Evolutionary conservation across 1,140 invertebrate species (phyloP), one percentile per base, ranked within the genome.

Genomic region (Drosophila sucinea): DNA sequence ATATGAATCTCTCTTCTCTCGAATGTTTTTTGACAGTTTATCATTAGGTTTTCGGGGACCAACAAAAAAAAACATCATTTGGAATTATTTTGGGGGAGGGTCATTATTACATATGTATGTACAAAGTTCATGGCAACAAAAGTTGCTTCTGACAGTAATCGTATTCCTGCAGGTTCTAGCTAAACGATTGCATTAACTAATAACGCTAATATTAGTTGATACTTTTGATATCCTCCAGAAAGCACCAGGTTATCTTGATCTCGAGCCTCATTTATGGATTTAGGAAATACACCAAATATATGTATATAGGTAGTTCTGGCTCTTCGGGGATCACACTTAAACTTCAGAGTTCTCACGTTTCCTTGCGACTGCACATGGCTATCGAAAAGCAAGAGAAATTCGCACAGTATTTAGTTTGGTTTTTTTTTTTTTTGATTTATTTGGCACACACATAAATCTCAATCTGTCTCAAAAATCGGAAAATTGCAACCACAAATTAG

Each of bases 401-500:
- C 73, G 81, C 81, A 84, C 81, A 51, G 23, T 47, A 23, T 25
- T 44, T 23, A 23, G 44, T 47, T 25, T 23, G 5, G 81, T 70
- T 70, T 17, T 17, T 17, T 17, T 17, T 17, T 17, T 17, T 17
- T 17, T 17, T 47, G 8, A 8, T 32, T 76, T 75, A 68, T 76
- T 76, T 72, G 80, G 72, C 80, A 69, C 60, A 80, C 63, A 70
- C 81, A 85, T 85, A 85, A 85, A 85, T 85, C 81, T 85, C 81
- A 85, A 85, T 85, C 82, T 85, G 81, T 85, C 81, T 62, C 38
- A n/a, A 63, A 86, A 72, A 81, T 86, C 67, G 35, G 70, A 84
- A 80, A 81, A 79, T 86, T 66, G 23, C 23, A 81, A 85, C 82
- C 82, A 67, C 82, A 85, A 85, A 85, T 85, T 85, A 85, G 82